These are phyloP conservation scores for Melolontha melolontha DNA, from an alignment of 2,888 invertebrate genomes.

Conservation along the genomic window DNA sequence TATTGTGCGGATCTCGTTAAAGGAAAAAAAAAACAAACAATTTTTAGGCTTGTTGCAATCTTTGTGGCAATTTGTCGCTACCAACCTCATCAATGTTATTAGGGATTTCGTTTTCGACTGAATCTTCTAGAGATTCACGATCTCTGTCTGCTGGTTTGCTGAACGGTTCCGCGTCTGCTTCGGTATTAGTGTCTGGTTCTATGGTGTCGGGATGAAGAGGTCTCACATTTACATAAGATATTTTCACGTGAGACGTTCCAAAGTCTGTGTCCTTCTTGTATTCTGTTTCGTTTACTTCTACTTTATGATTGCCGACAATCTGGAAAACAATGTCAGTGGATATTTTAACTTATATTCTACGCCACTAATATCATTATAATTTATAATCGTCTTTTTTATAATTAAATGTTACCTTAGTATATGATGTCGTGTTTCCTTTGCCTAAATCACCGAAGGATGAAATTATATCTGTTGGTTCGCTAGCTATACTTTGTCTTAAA, in stretches of 20 bases:
- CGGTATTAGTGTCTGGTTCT: slow-evolving; percentile 45
- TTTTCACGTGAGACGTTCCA: slow-evolving; percentile 43
- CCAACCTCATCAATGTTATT: slow-evolving; percentile 58
- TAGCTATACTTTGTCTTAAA: slow-evolving; percentile 5
- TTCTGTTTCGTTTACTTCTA: slow-evolving; percentile 69
- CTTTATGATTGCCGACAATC: slow-evolving; percentile 68
- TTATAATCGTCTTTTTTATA: too few species aligned
- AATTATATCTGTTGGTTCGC: not conserved
- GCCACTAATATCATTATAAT: not conserved
- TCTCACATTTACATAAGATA: slow-evolving; percentile 40
- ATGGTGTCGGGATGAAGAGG: slow-evolving; percentile 43
- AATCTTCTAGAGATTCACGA: slow-evolving; percentile 57
- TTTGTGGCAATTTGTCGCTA: slow-evolving; percentile 58
- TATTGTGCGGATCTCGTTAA: slow-evolving; percentile 33
- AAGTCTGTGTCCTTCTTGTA: slow-evolving; percentile 61
- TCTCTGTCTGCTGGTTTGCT: slow-evolving; percentile 48
- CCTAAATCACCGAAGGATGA: slow-evolving; percentile 54
- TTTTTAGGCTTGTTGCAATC: slow-evolving; percentile 50
- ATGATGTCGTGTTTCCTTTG: slow-evolving; percentile 63
- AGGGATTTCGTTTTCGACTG: slow-evolving; percentile 57
- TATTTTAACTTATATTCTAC: not conserved
- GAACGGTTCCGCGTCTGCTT: slow-evolving; percentile 49
- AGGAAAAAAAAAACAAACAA: slow-evolving; percentile 4
- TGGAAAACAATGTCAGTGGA: slow-evolving; percentile 62
- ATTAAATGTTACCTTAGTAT: slow-evolving; percentile 59